phyloP scores from a whole-genome alignment of 2,888 invertebrate genomes.

The Gymnoscelis rufifasciata region DNA sequence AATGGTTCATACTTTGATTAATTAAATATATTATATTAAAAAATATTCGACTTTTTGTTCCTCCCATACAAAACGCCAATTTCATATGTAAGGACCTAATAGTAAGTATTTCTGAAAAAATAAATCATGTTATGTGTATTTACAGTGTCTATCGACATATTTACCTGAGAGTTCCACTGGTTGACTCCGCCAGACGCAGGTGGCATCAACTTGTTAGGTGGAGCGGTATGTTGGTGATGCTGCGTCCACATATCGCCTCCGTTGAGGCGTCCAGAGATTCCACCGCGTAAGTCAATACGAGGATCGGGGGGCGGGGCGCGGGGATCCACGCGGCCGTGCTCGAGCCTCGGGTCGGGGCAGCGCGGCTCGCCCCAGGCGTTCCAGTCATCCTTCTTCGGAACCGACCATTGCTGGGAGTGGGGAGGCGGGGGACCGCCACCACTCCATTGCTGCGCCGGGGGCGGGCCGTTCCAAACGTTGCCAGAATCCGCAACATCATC shows the following conservation, averaged over 20 bases:
- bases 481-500: constrained; percentile 90
- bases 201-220: constrained; percentile 73
- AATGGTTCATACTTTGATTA: no score
- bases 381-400: constrained; percentile 76
- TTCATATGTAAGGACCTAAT: no score
- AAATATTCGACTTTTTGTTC: no score
- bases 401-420: constrained; percentile 76
- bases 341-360: constrained; percentile 65
- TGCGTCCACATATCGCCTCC: constrained; percentile 89
- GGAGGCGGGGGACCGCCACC: constrained; percentile 78
- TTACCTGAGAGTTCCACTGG: constrained; percentile 79
- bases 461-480: constrained; percentile 92
- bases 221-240: constrained; percentile 72
- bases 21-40: no score
- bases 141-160: no score
- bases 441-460: constrained; percentile 84
- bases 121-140: no score
- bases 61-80: no score
- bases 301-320: constrained; percentile 70
- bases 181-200: constrained; percentile 66
- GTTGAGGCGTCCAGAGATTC: constrained; percentile 90
- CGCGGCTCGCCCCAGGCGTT: constrained; percentile 76
- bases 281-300: constrained; percentile 78
- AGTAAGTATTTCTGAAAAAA: no score
- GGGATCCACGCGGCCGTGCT: constrained; percentile 64